Conservation (phyloP, 2,888 invertebrate species). For the Heliconius charithonia region DNA sequence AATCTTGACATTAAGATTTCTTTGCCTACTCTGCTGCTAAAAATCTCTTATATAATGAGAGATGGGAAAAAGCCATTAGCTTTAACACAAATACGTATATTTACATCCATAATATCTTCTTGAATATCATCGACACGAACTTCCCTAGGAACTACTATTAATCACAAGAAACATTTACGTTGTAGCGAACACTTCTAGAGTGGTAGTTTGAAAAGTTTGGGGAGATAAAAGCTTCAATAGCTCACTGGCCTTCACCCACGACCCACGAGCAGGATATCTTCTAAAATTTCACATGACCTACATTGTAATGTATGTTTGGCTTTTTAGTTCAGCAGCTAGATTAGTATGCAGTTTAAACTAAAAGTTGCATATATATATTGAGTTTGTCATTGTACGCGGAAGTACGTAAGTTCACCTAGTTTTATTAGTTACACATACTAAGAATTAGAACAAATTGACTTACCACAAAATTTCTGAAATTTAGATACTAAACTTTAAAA, state of each 20-base stretch:
- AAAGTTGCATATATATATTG: not conserved
- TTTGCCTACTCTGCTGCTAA: not conserved
- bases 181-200: constrained; percentile 38
- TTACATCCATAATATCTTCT: constrained; percentile 11
- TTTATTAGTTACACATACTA: too few relatives aligned
- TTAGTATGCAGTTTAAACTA: not conserved
- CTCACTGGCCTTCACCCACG: constrained; percentile 23
- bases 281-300: constrained; percentile 17
- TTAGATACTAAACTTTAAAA: too few relatives aligned
- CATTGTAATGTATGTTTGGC: not conserved
- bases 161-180: constrained; percentile 47
- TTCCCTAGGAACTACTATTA: constrained; percentile 38
- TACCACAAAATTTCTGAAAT: too few relatives aligned
- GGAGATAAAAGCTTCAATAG: constrained; percentile 31
- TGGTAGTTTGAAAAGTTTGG: constrained; percentile 30
- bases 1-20: not conserved
- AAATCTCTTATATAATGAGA: not conserved
- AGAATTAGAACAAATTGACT: too few relatives aligned
- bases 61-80: not conserved
- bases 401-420: too few relatives aligned
- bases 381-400: too few relatives aligned
- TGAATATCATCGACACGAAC: constrained; percentile 28
- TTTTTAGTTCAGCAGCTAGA: not conserved
- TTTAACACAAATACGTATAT: not conserved
- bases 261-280: constrained; percentile 11